Evolutionary conservation across 2,797 vertebrate genomes (phyloP).

Genomic region (Saguinus oedipus): DNA sequence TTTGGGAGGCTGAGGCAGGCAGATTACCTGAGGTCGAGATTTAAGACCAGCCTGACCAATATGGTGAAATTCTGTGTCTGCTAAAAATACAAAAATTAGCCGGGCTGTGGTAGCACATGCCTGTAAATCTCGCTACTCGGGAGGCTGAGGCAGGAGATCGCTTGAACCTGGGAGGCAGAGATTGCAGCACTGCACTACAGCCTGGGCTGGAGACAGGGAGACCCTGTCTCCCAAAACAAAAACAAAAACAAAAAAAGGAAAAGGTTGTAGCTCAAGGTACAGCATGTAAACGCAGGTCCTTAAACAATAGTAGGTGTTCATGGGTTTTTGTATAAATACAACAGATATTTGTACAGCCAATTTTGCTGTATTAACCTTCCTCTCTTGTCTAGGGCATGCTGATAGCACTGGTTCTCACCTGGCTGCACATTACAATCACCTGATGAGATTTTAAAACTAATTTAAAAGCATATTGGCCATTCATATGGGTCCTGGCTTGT

Average conservation of each 20-base stretch:
- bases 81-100: too few species aligned
- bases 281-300: background rate
- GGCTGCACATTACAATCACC: background rate
- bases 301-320: background rate
- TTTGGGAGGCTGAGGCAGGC: too few species aligned
- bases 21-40: too few species aligned
- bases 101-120: too few species aligned
- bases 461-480: background rate
- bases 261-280: background rate
- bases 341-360: background rate
- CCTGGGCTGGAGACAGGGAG: background rate
- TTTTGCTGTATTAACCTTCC: background rate
- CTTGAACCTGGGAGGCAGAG: background rate
- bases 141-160: background rate
- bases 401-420: background rate
- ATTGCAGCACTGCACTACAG: background rate
- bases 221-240: background rate
- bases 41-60: too few species aligned
- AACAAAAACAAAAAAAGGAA: background rate
- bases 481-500: background rate
- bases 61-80: too few species aligned
- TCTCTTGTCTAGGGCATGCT: background rate
- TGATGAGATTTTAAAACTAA: background rate
- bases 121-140: too few species aligned
- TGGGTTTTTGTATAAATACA: background rate